These are phyloP conservation scores for Opisthograptis luteolata DNA, from an alignment of 2,888 invertebrate genomes.

Conservation along the genomic window DNA sequence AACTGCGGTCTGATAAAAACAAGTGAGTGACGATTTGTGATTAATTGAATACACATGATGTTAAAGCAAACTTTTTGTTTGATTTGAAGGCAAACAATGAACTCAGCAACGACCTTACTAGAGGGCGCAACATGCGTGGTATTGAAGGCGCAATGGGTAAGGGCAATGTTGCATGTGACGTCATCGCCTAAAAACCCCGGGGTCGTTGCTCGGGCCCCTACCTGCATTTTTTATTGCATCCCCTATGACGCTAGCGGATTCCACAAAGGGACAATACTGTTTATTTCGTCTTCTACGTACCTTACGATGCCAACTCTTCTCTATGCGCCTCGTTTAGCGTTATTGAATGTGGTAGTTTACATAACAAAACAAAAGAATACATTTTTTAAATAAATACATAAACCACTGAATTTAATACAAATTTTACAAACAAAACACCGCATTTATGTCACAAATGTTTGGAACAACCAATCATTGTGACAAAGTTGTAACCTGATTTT, in stretches of 20 bases:
- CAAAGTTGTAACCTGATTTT: conserved; percentile 23
- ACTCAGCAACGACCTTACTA: conserved; percentile 37
- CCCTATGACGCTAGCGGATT: conserved; percentile 71
- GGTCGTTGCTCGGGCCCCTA: conserved; percentile 79
- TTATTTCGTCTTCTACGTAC: conserved; percentile 32
- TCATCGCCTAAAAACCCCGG: conserved; percentile 68
- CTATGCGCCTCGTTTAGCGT: no score
- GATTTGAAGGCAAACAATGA: conserved; percentile 33
- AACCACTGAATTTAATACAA: no score
- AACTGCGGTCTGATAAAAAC: conserved; percentile 20
- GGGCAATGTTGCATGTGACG: conserved; percentile 62
- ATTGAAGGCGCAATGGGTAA: conserved; percentile 50
- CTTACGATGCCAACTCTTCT: conserved; percentile 30
- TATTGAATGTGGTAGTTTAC: no score
- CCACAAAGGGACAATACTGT: conserved; percentile 49
- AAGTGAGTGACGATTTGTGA: conserved; percentile 19
- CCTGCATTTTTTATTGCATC: conserved; percentile 82
- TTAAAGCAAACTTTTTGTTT: conserved; percentile 27
- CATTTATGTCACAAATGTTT: background rate
- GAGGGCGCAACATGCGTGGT: conserved; percentile 49
- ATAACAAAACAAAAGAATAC: no score
- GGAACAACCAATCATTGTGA: conserved; percentile 12
- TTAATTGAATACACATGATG: conserved; percentile 18
- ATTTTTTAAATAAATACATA: no score
- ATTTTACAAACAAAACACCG: no score